Evolutionary conservation across 1,140 invertebrate genomes (phyloP).

Genomic region (Aphis craccivora): DNA sequence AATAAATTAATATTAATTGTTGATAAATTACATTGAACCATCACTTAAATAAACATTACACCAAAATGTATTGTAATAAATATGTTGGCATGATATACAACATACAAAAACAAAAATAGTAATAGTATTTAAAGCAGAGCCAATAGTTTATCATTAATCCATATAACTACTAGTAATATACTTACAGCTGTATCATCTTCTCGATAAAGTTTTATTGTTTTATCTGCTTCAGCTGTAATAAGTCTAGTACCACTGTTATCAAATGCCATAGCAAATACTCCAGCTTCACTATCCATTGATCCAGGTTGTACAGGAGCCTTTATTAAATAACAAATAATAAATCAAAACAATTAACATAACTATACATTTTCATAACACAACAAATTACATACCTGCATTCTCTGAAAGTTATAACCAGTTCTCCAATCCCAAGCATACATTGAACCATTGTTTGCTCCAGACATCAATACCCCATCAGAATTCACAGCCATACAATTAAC

Average conservation of each 20-base stretch:
- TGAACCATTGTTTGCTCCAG: constrained; percentile 98
- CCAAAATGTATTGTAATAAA: background rate
- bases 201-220: constrained; percentile 99
- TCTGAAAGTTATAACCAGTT: constrained; percentile 98
- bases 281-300: constrained; percentile 99
- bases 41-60: background rate
- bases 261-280: constrained; percentile 94
- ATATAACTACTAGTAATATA: constrained; percentile 58
- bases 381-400: constrained; percentile 69
- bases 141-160: background rate
- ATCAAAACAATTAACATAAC: background rate
- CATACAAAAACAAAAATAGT: background rate
- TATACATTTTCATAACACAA: background rate
- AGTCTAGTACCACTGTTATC: constrained; percentile 92
- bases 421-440: constrained; percentile 99
- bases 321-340: constrained; percentile 58
- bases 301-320: constrained; percentile 95
- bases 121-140: background rate
- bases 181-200: constrained; percentile 92
- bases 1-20: background rate
- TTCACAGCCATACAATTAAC: constrained; percentile 96
- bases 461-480: constrained; percentile 93
- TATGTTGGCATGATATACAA: background rate
- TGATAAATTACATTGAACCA: background rate
- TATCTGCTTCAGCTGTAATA: constrained; percentile 97